Percentiles rank a stretch among this genome's conserved stretches.
phyloP scores from a whole-genome alignment of 1,140 invertebrate genomes.

The Calliphora vicina region DNA sequence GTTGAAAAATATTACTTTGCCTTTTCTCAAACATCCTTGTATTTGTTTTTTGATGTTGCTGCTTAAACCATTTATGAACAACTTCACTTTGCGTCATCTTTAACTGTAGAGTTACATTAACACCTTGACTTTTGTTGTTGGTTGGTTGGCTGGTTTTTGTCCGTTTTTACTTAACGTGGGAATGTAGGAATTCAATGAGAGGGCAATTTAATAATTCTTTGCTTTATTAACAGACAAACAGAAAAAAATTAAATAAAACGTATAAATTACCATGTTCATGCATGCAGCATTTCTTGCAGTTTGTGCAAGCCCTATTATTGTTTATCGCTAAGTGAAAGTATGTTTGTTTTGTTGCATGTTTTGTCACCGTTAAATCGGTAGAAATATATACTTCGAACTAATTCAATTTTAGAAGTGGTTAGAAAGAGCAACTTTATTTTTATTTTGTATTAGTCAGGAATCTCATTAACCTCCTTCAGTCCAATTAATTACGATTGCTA shows the following conservation, averaged over 20 bases:
- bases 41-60: neutral
- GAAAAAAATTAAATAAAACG: neutral
- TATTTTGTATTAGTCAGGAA: too few relatives aligned
- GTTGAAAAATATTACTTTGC: neutral
- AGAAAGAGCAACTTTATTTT: too few relatives aligned
- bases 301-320: neutral
- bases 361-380: too few relatives aligned
- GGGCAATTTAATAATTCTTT: slow-evolving; percentile 1
- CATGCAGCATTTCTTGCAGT: slow-evolving; percentile 21
- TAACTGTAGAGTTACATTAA: neutral
- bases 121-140: neutral
- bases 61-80: neutral
- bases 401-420: too few relatives aligned
- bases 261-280: slow-evolving; percentile 28
- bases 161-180: neutral
- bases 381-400: too few relatives aligned
- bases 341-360: too few relatives aligned
- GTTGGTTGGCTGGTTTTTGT: neutral
- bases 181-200: slow-evolving; percentile 21
- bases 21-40: neutral
- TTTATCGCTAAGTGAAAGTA: too few relatives aligned
- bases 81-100: neutral
- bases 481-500: too few relatives aligned
- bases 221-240: neutral
- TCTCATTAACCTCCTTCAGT: too few relatives aligned